Evolutionary conservation across 2,888 invertebrate genomes (phyloP), one percentile per base, ranked within the genome.

Genomic region (Cataglyphis cursor): DNA sequence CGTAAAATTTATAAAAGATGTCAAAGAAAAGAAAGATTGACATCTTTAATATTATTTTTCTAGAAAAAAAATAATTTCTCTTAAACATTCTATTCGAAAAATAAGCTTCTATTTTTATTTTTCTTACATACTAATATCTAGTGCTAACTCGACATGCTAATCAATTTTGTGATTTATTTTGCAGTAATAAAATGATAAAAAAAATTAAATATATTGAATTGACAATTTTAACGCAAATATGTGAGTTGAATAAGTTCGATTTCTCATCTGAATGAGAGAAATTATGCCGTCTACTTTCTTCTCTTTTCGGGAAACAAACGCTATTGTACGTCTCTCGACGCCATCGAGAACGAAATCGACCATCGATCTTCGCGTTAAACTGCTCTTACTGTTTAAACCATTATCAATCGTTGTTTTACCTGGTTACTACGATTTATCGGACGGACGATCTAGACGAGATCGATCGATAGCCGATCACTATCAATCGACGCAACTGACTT

Each of bases 301-400:
- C 68, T 68, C 57, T 68, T 82, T 68, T 81, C 62, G 82, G 48
- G 70, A 84, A 81, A 87, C 75, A 82, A 87, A 84, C 85, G 66
- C 80, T 73, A 86, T 90, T 90, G 87, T 87, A 83, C 81, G 59
- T 41, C 12, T 44, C 87, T 85, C 87, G 87, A 90, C 85, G 83
- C 89, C 89, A 90, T 90, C 87, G 87, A 86, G 85, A 86, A 91
- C 87, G 88, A 90, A 90, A 93, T 92, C 90, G 89, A 72, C 89
- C 90, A 92, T 91, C 92, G 90, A 92, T 92, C 92, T 90, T 89
- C 76, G 85, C 80, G 87, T 88, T 89, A 90, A 89, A 89, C 82
- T 64, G 66, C 72, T 83, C 87, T 84, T 85, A 80, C 80, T 81
- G 82, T 82, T 51, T 51, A 51, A 51, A n/a, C n/a, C 51, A 51